Evolutionary conservation across 2,113 vertebrate genomes (phyloP).

Genomic region (Loxodonta africana): DNA sequence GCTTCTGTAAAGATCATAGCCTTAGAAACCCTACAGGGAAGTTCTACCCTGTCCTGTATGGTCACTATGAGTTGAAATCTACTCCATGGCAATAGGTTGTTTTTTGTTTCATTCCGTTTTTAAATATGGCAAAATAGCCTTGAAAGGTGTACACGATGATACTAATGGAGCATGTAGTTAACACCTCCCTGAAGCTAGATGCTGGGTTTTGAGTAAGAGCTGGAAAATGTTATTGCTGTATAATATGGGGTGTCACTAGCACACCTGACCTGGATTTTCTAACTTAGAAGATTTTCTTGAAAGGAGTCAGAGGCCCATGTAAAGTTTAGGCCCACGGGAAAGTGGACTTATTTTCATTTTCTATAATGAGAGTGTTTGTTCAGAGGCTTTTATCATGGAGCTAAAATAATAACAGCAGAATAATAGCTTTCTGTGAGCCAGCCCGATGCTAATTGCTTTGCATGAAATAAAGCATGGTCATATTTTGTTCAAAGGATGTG

Average conservation of each 20-base stretch:
- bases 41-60: background rate
- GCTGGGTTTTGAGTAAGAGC: background rate
- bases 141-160: background rate
- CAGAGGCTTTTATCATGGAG: background rate
- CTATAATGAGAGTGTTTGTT: background rate
- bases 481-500: background rate
- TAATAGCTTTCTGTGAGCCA: background rate
- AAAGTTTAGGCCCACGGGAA: background rate
- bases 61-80: too few relatives aligned
- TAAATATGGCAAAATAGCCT: background rate
- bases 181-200: background rate
- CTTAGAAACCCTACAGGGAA: background rate
- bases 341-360: background rate
- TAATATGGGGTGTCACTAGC: background rate
- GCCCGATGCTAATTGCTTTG: background rate
- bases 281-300: background rate
- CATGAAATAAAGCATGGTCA: background rate
- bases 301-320: background rate
- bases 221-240: conserved; percentile 9
- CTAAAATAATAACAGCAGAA: background rate
- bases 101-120: too few relatives aligned
- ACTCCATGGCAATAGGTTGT: too few relatives aligned
- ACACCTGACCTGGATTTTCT: conserved; percentile 41
- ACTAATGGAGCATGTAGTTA: background rate
- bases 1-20: background rate